Conservation (phyloP, 2,888 invertebrate species). For the Diogma glabrata region DNA sequence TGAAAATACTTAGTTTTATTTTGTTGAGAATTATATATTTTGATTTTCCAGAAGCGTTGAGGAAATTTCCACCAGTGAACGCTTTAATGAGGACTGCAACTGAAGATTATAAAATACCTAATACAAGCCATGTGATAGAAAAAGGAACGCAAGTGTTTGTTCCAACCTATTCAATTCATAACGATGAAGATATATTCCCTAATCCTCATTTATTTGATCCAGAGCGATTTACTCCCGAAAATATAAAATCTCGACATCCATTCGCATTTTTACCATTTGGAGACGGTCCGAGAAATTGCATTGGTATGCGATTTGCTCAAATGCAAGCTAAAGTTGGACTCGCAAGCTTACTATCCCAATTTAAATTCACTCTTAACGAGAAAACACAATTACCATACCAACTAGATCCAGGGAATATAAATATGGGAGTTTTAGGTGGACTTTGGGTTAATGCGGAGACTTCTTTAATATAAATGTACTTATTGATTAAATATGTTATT, state of each 20-base stretch:
- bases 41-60: constrained; percentile 33
- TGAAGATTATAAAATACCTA: constrained; percentile 28
- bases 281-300: constrained; percentile 30
- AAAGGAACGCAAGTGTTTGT: constrained; percentile 30
- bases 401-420: constrained; percentile 9
- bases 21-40: background rate
- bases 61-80: constrained; percentile 23
- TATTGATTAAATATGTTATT: too few relatives aligned
- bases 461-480: too few relatives aligned
- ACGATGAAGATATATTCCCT: constrained; percentile 35
- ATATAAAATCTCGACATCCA: constrained; percentile 24
- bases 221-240: constrained; percentile 33
- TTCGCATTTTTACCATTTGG: constrained; percentile 33
- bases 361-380: background rate
- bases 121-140: constrained; percentile 25
- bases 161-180: constrained; percentile 33
- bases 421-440: constrained; percentile 15
- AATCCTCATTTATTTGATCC: constrained; percentile 36
- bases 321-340: constrained; percentile 29
- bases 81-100: constrained; percentile 24
- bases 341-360: constrained; percentile 19
- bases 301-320: constrained; percentile 27
- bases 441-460: constrained; percentile 18
- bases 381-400: constrained; percentile 7
- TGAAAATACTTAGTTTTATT: background rate